These are phyloP conservation scores for Leucosticte australis DNA, from an alignment of 2,113 vertebrate genomes.

Conservation along the genomic window DNA sequence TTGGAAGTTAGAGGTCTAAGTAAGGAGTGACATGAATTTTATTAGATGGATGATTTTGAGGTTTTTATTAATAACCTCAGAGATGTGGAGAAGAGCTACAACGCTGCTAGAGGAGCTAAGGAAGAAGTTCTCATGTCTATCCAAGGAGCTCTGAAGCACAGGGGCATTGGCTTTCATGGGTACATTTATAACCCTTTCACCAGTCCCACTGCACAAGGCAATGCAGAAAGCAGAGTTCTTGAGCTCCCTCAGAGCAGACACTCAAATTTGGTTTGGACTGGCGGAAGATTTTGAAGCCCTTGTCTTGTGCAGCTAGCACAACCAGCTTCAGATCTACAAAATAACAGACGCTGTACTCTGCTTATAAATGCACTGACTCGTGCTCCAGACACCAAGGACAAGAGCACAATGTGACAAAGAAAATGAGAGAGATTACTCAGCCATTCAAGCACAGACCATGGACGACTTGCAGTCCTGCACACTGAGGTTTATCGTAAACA, in stretches of 20 bases:
- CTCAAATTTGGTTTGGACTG: neutral
- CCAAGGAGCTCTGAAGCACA: neutral
- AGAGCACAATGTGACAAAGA: neutral
- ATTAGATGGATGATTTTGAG: neutral
- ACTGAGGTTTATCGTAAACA: neutral
- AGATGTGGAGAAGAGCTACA: neutral
- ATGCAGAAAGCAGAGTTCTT: neutral
- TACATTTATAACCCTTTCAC: neutral
- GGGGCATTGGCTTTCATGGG: neutral
- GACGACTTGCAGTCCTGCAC: neutral
- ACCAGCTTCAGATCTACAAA: neutral
- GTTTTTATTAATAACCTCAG: neutral
- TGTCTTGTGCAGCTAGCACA: neutral
- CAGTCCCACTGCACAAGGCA: neutral
- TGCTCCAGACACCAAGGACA: neutral
- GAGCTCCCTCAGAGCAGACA: neutral
- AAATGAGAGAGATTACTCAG: slow-evolving; percentile 32
- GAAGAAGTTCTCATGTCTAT: neutral
- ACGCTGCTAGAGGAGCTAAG: neutral
- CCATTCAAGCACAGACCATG: neutral
- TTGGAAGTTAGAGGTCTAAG: neutral
- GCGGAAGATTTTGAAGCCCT: neutral
- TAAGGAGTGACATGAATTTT: slow-evolving; percentile 1
- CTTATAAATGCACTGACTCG: neutral
- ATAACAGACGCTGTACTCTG: neutral